A percentile compares a stretch with the other conserved stretches of the same genome.
Conservation (phyloP, 2,113 vertebrate species). For the Mohoua ochrocephala region DNA sequence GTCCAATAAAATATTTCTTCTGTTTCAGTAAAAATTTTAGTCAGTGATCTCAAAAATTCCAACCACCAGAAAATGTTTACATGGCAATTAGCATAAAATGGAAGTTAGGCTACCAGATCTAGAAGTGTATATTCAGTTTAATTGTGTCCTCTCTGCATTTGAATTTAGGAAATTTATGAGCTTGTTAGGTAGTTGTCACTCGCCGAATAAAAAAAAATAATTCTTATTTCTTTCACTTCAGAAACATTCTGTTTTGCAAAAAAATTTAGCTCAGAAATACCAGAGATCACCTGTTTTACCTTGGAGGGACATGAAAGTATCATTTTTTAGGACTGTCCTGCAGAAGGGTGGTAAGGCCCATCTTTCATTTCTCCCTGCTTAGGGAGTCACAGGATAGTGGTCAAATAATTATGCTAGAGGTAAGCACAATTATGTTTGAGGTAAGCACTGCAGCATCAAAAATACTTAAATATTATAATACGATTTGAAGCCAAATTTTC, state of each 20-base stretch:
- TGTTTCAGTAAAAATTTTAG: background rate
- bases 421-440: too few relatives aligned
- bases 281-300: background rate
- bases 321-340: background rate
- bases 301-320: background rate
- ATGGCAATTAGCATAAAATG: background rate
- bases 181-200: background rate
- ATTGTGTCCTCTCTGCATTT: background rate
- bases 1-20: background rate
- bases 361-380: background rate
- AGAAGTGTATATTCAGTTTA: background rate
- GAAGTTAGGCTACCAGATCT: background rate
- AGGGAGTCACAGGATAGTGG: background rate
- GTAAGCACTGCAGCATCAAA: background rate
- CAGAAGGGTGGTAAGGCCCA: background rate
- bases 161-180: background rate
- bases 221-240: background rate
- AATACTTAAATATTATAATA: background rate
- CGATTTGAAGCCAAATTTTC: background rate
- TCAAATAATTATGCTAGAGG: background rate
- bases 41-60: background rate
- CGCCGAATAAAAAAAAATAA: background rate
- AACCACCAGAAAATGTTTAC: background rate
- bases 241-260: background rate
- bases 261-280: background rate